Percentiles rank a stretch among this genome's conserved stretches.
These are phyloP conservation scores for Laticauda colubrina DNA, from an alignment of 2,113 vertebrate genomes.

Conservation along the genomic window DNA sequence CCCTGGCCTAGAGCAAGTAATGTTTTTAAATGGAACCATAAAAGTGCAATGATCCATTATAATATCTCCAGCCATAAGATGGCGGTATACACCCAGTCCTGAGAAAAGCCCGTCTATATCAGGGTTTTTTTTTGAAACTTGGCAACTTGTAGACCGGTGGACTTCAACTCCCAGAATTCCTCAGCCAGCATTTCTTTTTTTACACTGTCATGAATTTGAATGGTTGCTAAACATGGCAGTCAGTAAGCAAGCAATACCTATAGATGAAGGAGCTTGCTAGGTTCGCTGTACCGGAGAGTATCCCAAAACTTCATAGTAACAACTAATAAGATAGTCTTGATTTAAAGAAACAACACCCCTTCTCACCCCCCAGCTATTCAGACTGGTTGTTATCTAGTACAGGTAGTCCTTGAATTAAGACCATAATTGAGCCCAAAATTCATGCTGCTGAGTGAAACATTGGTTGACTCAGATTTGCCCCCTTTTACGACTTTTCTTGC, in stretches of 20 bases:
- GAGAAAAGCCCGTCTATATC: not conserved
- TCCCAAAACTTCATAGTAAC: not conserved
- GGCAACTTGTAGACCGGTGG: not conserved
- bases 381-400: not conserved
- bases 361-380: too few species aligned
- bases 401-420: too few species aligned
- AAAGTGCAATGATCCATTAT: not conserved
- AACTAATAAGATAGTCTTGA: not conserved
- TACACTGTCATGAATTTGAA: not conserved
- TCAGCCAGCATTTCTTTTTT: too few species aligned
- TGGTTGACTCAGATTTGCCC: too few species aligned
- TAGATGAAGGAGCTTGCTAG: not conserved
- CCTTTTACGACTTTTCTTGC: too few species aligned
- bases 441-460: too few species aligned
- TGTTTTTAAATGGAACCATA: not conserved
- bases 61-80: not conserved
- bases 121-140: not conserved
- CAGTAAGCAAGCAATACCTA: not conserved
- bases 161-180: too few species aligned
- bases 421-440: too few species aligned
- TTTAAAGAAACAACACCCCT: not conserved
- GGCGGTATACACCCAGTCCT: not conserved
- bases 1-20: not conserved
- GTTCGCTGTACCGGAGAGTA: not conserved
- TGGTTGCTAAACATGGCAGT: not conserved